Percentiles rank a stretch among this genome's conserved stretches.
These are phyloP conservation scores for Molossus alvarezi DNA, from an alignment of 2,797 vertebrate genomes.

Conservation along the genomic window DNA sequence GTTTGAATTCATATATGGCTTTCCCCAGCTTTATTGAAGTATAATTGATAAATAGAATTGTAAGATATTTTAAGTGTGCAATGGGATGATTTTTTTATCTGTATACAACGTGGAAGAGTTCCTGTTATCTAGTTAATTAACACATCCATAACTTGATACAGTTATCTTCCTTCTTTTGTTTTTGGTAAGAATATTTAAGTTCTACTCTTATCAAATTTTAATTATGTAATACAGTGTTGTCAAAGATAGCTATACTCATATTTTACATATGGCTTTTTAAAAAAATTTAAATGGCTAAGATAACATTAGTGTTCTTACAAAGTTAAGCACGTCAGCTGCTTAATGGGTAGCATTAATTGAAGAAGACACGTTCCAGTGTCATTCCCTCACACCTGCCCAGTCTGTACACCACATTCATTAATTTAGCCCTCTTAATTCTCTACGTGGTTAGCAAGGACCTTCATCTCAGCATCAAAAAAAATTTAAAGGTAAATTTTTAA, in stretches of 20 bases:
- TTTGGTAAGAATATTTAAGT: neutral
- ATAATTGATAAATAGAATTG: neutral
- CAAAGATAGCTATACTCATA: neutral
- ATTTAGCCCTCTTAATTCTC: neutral
- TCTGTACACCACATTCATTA: neutral
- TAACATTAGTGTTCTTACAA: neutral
- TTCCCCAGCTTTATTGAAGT: neutral
- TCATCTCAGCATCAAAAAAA: slow-evolving; percentile 12
- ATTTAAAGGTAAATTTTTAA: neutral
- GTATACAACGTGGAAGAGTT: neutral
- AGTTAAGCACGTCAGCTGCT: neutral
- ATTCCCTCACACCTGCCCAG: neutral
- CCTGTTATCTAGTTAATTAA: neutral
- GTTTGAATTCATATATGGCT: neutral
- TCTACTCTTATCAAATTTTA: neutral
- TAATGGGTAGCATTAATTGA: neutral
- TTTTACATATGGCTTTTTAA: neutral
- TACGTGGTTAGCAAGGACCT: neutral
- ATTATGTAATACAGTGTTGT: neutral
- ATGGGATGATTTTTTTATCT: neutral
- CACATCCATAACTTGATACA: neutral
- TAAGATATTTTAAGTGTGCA: neutral
- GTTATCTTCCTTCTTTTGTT: neutral
- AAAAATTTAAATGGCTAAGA: neutral
- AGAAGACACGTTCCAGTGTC: neutral